A percentile compares a stretch with the other conserved stretches of the same genome.
Conservation (phyloP, 2,113 vertebrate species). For the Melanerpes formicivorus region DNA sequence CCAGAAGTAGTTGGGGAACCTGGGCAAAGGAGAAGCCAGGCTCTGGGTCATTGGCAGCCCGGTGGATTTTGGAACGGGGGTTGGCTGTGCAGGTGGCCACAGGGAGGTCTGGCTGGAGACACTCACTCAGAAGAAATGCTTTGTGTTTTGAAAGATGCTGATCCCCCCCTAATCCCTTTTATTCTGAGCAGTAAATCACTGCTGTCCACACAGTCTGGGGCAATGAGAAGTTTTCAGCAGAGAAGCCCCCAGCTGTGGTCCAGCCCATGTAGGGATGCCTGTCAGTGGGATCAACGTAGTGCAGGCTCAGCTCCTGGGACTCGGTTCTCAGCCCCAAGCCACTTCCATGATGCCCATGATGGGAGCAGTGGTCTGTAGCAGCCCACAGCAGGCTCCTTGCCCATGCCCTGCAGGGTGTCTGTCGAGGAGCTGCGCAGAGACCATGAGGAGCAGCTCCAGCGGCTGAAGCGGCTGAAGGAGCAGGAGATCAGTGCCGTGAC, state of each 20-base stretch:
- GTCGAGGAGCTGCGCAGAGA: slow-evolving; percentile 88
- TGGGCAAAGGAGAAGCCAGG: not conserved
- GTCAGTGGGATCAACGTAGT: not conserved
- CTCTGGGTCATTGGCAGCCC: not conserved
- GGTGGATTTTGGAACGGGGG: not conserved
- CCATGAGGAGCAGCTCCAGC: slow-evolving; percentile 86
- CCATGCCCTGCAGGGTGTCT: slow-evolving; percentile 72
- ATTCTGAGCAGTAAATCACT: not conserved
- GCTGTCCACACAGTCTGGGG: not conserved
- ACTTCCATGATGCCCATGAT: fast-evolving
- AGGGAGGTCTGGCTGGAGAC: not conserved
- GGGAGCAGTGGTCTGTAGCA: not conserved
- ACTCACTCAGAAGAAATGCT: not conserved
- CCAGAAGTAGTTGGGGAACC: not conserved
- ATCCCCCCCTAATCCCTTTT: not conserved
- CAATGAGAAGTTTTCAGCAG: not conserved
- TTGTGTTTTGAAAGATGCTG: not conserved
- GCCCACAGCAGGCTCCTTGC: not conserved
- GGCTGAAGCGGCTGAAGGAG: slow-evolving; percentile 86
- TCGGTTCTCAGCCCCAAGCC: not conserved
- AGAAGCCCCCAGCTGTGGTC: not conserved
- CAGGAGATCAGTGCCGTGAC: slow-evolving; percentile 90
- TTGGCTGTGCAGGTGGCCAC: not conserved
- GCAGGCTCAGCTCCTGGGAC: not conserved
- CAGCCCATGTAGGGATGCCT: not conserved